A percentile compares a stretch with the other conserved stretches of the same genome.
phyloP scores from a whole-genome alignment of 2,888 invertebrate species.

The Drosophila meridionalis region DNA sequence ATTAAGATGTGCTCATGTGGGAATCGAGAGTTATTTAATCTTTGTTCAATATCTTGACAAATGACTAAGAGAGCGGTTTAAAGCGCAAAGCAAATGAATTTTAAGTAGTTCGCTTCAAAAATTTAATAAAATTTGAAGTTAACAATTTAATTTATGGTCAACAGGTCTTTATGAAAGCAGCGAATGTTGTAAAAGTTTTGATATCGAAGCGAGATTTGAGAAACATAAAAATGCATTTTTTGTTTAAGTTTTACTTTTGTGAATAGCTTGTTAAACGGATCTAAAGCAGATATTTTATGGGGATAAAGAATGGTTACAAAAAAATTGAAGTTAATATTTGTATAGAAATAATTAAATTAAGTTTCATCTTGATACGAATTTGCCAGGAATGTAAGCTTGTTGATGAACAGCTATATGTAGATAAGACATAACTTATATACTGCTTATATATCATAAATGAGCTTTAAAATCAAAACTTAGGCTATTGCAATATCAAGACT shows the following conservation, averaged over 20 bases:
- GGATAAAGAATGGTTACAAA: background rate
- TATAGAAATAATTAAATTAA: background rate
- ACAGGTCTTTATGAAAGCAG: slow-evolving; percentile 3
- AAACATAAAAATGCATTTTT: background rate
- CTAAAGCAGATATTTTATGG: background rate
- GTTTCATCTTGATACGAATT: background rate
- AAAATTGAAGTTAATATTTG: background rate
- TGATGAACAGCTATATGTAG: background rate
- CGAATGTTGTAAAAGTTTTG: background rate
- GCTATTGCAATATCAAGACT: too few relatives aligned
- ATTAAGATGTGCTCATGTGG: slow-evolving; percentile 2
- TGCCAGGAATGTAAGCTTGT: background rate
- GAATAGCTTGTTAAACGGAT: background rate
- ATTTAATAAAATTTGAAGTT: background rate
- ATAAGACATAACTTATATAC: background rate
- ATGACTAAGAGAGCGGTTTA: slow-evolving; percentile 6
- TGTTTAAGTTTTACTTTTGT: background rate
- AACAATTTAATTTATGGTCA: slow-evolving; percentile 1
- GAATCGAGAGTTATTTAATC: slow-evolving; percentile 10
- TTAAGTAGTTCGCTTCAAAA: background rate
- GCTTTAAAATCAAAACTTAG: too few relatives aligned
- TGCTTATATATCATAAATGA: background rate
- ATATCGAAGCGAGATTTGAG: background rate
- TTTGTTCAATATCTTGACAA: slow-evolving; percentile 15
- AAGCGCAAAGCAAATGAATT: background rate